Evolutionary conservation across 2,888 invertebrate genomes (phyloP), one percentile per base, ranked within the genome.

Genomic region (Drosophila greeni): DNA sequence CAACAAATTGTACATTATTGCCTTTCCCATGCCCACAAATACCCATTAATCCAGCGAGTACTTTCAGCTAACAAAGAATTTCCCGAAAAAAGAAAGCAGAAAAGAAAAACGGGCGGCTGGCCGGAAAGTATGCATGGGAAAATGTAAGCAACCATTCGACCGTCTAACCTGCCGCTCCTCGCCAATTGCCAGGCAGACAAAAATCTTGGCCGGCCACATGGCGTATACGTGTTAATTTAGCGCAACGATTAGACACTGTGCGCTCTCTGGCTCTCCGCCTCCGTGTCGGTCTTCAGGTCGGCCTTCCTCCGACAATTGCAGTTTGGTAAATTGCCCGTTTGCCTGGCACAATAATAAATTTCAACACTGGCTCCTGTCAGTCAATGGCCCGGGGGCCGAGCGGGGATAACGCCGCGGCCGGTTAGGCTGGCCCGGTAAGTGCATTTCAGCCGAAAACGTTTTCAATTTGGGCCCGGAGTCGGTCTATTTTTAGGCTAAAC

Each of bases 151-250:
- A 24, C 49, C 37, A 47, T 14, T 18, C 14, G 24, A 55, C 45
- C 39, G 34, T n/a, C 37, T 24, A 61, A 66, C 43, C 48, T 14
- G 42, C 31, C 43, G 53, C 57, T 54, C 34, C 57, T 49, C 31
- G 18, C 49, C 76, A 66, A 67, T 66, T 65, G 58, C 59, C 60
- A 70, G 57, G 48, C 58, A 72, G 69, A 66, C 73, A 61, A 66
- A 73, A 82, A 73, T 79, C 78, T 77, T 73, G 66, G 57, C 33
- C 69, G 59, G 59, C 77, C 83, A 82, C 74, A 70, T 65, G 80
- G 76, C 76, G 78, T 79, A 81, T 81, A 79, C 83, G 79, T 79
- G 79, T 79, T 79, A 79, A 79, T 79, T 79, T 83, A 70, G 72
- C 66, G 48, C 67, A 70, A 37, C 81, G 83, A 77, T 79, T 79